Evolutionary conservation across 2,797 vertebrate species (phyloP).

Genomic region (Acanthurus tractus): DNA sequence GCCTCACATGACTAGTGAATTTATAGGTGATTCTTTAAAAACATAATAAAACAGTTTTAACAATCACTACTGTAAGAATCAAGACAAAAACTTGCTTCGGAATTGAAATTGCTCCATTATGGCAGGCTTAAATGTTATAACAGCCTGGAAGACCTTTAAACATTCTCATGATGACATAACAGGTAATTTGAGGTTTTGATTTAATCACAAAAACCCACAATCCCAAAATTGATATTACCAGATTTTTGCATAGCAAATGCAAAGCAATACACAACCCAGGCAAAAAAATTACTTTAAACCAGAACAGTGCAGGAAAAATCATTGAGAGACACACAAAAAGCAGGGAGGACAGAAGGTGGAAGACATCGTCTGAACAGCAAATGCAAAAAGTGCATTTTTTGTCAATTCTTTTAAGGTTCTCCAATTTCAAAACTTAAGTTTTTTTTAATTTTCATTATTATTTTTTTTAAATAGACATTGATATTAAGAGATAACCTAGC

Average conservation of each 20-base stretch:
- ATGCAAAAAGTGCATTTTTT: background rate
- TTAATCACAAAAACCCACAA: conserved; percentile 16
- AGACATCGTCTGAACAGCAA: conserved; percentile 55
- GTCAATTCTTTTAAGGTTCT: background rate
- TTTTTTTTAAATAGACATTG: no score
- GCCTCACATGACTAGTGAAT: background rate
- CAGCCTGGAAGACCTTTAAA: background rate
- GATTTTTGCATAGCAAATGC: conserved; percentile 7
- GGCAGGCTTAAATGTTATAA: background rate
- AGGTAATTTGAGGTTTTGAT: background rate
- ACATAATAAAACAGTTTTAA: conserved; percentile 3
- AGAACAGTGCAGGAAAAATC: conserved; percentile 33
- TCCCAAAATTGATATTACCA: background rate
- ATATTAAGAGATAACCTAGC: background rate
- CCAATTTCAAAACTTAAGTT: no score
- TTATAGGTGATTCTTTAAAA: background rate
- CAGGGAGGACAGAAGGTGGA: conserved; percentile 31
- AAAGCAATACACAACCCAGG: conserved; percentile 41
- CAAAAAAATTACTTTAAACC: conserved; percentile 18
- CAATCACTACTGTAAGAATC: background rate
- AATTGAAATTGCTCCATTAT: background rate
- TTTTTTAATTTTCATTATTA: no score
- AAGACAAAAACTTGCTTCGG: background rate
- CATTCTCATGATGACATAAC: background rate
- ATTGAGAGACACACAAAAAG: conserved; percentile 39